Evolutionary conservation across 2,888 invertebrate genomes (phyloP), one percentile per base, ranked within the genome.

Genomic region (Chymomyza caudatula): DNA sequence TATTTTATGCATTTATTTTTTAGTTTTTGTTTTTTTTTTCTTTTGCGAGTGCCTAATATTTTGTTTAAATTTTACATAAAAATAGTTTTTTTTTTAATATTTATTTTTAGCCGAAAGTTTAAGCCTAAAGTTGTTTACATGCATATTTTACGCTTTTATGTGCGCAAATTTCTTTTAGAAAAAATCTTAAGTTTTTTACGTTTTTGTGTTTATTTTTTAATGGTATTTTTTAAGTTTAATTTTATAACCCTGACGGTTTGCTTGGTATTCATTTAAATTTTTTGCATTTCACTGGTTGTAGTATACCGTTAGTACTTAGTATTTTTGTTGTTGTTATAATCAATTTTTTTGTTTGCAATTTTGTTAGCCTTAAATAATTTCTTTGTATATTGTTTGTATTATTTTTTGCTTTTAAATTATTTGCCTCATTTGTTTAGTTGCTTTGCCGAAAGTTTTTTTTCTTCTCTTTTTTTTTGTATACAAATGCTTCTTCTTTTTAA

Each of bases 361-460:
- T 62, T 65, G 65, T 78, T 37, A 73, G 82, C 73, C 84, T 81
- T 86, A 80, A 86, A 86, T 83, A 83, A 86, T 86, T 86, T 85
- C 86, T 83, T 83, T 83, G 86, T 68, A 84, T 84, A 73, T 75
- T 43, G 44, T 63, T 61, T 44, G 11, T 20, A n/a, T 25, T 47
- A 15, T 54, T 11, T 15, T 29, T 54, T 64, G 53, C 60, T 58
- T 51, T 29, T 49, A 44, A 2, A 44, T 37, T 65, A 54, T 68
- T 74, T 82, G 85, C 82, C 85, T 83, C 85, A 73, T 82, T 80
- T 55, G 23, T 55, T 19, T 77, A 74, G 80, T 82, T 82, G 82
- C 82, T 82, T 82, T 82, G 82, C 85, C 82, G 70, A 82, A 82
- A 76, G n/a, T n/a, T n/a, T n/a, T n/a, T n/a, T n/a, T n/a, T n/a